Base-by-base conservation (phyloP, 2,113 vertebrate genomes). In the Sorex fumeus region DNA sequence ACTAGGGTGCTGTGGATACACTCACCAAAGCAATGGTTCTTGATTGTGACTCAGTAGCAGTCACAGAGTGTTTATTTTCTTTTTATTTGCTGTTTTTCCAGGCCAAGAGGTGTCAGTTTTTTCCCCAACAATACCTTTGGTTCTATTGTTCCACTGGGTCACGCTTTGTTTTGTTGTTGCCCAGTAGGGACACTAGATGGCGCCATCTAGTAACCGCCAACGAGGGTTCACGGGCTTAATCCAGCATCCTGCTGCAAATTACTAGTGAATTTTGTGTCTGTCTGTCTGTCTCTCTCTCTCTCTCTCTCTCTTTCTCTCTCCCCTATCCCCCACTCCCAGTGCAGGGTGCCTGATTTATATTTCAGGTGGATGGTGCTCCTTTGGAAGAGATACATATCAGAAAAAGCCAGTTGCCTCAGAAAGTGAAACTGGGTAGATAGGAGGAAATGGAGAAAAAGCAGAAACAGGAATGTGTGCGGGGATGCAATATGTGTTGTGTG, bases 161-260 rank as follows among this genome's bases (percentile, higher is more conserved):
- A 19, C n/a, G 18, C 30, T 69, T 69, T 3, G 64, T 25, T 87
- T 32, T 30, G 77, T 16, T 70, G 40, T 8, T 74, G 53, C 25
- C 60, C 8, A 40, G 43, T 89, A 32, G 36, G 32, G 94, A 87
- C 95, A 50, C 87, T 97, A 97, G 97, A 62, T 97, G 97, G 97
- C 79, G 93, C 67, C 32, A 0, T 96, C 93, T 92, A 72, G 32
- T 87, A 95, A 67, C 45, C 69, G 45, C 32, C 12, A n/a, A 30
- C 75, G 71, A 69, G 40, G 32, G 53, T 84, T 76, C 80, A 18
- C 25, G 34, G 25, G 70, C 32, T 32, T 9, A 11, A 34, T 32
- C 45, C 1, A 71, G 34, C 23, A 62, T 86, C 6, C 27, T 79
- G 34, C 60, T 57, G 28, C 86, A 84, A 83, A 84, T 84, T 87